Evolutionary conservation across 2,113 vertebrate genomes (phyloP), one percentile per base, ranked within the genome.

Genomic region (Barbus barbus): DNA sequence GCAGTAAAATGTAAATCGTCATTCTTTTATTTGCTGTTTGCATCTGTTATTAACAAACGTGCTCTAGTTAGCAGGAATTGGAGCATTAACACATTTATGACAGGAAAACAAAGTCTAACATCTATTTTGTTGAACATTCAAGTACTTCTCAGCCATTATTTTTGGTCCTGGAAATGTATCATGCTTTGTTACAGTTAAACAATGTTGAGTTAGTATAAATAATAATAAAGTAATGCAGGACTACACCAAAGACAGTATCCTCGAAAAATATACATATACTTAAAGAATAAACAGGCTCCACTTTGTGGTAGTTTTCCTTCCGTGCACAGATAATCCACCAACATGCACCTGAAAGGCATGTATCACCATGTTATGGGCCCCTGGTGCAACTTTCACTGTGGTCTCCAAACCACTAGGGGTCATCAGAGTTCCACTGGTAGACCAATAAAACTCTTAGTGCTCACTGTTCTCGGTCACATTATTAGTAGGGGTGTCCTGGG

Each of bases 401-500:
- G 36, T 71, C 78, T 86, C 63, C 74, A 5, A 48, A 48, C 78
- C 89, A 72, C 53, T 33, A 38, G 56, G 73, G 78, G 86, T 86
- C 85, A 74, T 56, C 56, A 84, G 24, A 78, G 75, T 60, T 78
- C 76, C 41, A 78, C 56, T 24, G 73, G 51, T 78, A 33, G 16
- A 28, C 65, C 14, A 63, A 18, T 71, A 8, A n/a, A 0, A 24
- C 24, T 14, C 82, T 90, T 96, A 97, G 83, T 91, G 91, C 81
- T 96, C 94, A 0, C 93, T 90, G 0, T 88, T 89, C 79, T 96
- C 94, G 0, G 90, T 92, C 80, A 94, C 73, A 53, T 85, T 91
- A 85, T 93, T 94, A 20, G 92, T 92, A 14, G 94, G 91, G 1
- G 94, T 91, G 87, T 96, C 96, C 92, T 97, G 96, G 81, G 96